These are phyloP conservation scores for Prunella fulvescens DNA, from an alignment of 2,113 vertebrate species.

Conservation along the genomic window DNA sequence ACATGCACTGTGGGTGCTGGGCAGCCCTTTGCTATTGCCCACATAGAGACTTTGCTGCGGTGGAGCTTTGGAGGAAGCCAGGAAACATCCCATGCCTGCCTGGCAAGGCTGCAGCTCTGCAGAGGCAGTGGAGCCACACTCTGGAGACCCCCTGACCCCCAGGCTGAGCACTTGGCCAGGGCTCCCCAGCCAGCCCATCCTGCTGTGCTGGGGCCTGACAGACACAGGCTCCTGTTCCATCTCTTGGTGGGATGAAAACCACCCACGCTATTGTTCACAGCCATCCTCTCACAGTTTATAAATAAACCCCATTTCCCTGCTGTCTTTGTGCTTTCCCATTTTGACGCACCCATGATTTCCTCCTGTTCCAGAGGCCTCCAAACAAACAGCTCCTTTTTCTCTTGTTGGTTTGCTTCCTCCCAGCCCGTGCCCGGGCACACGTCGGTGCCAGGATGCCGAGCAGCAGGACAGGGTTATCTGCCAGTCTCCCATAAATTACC, in stretches of 20 bases:
- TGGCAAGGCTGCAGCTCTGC: neutral
- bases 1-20: neutral
- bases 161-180: neutral
- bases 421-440: neutral
- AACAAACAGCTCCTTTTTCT: neutral
- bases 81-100: neutral
- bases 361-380: neutral
- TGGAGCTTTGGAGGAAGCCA: neutral
- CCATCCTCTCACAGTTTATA: slow-evolving; percentile 1
- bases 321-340: slow-evolving; percentile 42
- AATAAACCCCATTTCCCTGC: slow-evolving; percentile 31
- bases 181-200: neutral
- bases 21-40: neutral
- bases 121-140: neutral
- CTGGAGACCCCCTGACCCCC: neutral
- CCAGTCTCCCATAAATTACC: neutral
- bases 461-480: neutral
- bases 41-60: neutral
- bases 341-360: slow-evolving; percentile 39
- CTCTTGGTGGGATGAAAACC: neutral
- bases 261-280: neutral
- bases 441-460: neutral
- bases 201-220: fast-evolving
- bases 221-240: neutral
- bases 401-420: neutral